Percentiles rank a stretch among this genome's conserved stretches.
Evolutionary conservation across 2,797 vertebrate genomes (phyloP).

Genomic region (Cossypha dichroa): DNA sequence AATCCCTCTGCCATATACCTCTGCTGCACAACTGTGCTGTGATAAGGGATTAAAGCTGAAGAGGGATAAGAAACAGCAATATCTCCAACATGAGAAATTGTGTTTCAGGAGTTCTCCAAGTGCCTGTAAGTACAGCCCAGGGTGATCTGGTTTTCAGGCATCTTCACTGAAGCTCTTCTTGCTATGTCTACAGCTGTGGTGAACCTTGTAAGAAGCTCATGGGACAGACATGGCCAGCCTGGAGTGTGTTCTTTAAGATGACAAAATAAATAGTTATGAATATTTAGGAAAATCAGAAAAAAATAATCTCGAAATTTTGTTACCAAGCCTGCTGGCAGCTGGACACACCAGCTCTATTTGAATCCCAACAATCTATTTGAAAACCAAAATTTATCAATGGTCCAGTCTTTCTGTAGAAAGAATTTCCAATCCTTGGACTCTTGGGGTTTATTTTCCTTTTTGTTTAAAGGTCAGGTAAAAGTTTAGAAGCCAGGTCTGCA

Average conservation of each 20-base stretch:
- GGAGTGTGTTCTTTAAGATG: background rate
- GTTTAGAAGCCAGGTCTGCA: background rate
- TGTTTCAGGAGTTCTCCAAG: background rate
- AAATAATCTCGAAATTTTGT: background rate
- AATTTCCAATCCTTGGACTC: background rate
- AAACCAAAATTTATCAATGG: background rate
- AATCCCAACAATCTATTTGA: background rate
- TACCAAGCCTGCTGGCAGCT: background rate
- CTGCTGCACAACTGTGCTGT: background rate
- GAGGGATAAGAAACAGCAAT: background rate
- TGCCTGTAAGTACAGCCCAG: background rate
- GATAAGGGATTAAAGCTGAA: background rate
- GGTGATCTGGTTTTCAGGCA: background rate
- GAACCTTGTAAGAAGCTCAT: fast-evolving
- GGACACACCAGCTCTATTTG: background rate
- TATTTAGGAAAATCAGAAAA: background rate
- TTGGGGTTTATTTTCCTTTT: background rate
- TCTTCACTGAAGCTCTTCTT: background rate
- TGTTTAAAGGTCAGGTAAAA: background rate
- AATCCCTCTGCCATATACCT: background rate
- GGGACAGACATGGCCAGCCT: fast-evolving
- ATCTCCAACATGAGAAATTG: background rate
- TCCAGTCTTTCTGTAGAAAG: background rate
- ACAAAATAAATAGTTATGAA: background rate
- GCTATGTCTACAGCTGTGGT: fast-evolving